phyloP scores from a whole-genome alignment of 2,888 invertebrate species.

The Frankliniella intonsa region DNA sequence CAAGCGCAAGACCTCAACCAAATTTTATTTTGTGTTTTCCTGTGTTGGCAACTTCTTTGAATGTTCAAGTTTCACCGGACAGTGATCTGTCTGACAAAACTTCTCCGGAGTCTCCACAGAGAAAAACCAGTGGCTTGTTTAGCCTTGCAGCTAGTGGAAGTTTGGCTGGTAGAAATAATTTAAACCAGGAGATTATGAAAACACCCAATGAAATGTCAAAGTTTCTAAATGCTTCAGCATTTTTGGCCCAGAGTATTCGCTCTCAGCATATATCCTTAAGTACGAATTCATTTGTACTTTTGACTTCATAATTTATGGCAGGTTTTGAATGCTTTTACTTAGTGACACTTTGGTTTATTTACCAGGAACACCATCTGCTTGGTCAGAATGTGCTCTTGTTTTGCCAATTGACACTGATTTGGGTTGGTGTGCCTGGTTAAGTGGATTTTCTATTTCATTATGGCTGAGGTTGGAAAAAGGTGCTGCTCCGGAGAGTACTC shows the following conservation, averaged over 20 bases:
- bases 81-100: neutral
- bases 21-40: conserved; percentile 57
- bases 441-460: conserved; percentile 56
- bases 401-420: conserved; percentile 46
- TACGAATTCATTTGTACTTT: neutral
- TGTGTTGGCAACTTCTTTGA: neutral
- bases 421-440: conserved; percentile 60
- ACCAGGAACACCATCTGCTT: conserved; percentile 36
- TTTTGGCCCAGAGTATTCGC: conserved; percentile 32
- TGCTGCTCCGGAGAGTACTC: neutral
- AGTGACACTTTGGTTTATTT: neutral
- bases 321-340: too few species aligned
- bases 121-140: neutral
- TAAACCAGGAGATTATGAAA: neutral
- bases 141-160: neutral
- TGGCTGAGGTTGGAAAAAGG: conserved; percentile 52
- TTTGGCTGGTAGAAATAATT: neutral
- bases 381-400: conserved; percentile 44
- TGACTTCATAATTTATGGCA: too few species aligned
- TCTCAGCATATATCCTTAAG: conserved; percentile 30
- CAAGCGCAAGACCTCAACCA: conserved; percentile 53
- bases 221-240: conserved; percentile 32
- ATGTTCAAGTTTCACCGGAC: neutral
- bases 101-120: neutral
- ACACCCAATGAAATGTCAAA: conserved; percentile 37